Evolutionary conservation across 2,888 invertebrate species (phyloP).

Genomic region (Aphidius colemani): DNA sequence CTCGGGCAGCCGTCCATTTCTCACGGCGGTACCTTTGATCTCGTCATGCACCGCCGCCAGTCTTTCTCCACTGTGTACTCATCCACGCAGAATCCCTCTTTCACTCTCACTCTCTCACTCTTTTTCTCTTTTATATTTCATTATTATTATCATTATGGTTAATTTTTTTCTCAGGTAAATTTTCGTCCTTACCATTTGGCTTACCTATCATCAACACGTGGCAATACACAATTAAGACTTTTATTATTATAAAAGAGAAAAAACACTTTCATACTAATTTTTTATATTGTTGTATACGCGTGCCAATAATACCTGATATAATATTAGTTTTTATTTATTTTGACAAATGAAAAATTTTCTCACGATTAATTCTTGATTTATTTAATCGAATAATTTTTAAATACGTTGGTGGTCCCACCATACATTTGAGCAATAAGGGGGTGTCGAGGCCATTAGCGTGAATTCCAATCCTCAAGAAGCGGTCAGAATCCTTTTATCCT

Average conservation of each 20-base stretch:
- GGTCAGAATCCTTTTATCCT: slow-evolving; percentile 50
- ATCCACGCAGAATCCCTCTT: slow-evolving; percentile 14
- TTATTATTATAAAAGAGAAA: background rate
- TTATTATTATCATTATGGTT: background rate
- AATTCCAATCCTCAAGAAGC: slow-evolving; percentile 46
- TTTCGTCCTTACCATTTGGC: slow-evolving; percentile 1
- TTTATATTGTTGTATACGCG: background rate
- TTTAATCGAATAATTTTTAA: slow-evolving; percentile 14
- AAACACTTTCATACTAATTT: background rate
- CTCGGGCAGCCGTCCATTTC: slow-evolving; percentile 57
- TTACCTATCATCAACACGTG: slow-evolving; percentile 12
- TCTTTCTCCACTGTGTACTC: slow-evolving; percentile 28
- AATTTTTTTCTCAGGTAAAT: background rate
- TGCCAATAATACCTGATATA: background rate
- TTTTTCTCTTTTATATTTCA: slow-evolving; percentile 2
- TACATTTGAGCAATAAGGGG: slow-evolving; percentile 43
- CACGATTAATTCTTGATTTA: slow-evolving; percentile 18
- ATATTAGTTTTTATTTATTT: background rate
- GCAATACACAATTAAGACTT: slow-evolving; percentile 41
- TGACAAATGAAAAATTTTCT: background rate
- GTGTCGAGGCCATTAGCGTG: slow-evolving; percentile 56
- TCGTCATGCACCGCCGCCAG: slow-evolving; percentile 35
- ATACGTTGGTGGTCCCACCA: slow-evolving; percentile 43
- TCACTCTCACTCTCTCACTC: slow-evolving; percentile 9
- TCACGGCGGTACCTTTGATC: slow-evolving; percentile 57